Conservation (phyloP, 2,888 invertebrate genomes). For the Luffia ferchaultella region DNA sequence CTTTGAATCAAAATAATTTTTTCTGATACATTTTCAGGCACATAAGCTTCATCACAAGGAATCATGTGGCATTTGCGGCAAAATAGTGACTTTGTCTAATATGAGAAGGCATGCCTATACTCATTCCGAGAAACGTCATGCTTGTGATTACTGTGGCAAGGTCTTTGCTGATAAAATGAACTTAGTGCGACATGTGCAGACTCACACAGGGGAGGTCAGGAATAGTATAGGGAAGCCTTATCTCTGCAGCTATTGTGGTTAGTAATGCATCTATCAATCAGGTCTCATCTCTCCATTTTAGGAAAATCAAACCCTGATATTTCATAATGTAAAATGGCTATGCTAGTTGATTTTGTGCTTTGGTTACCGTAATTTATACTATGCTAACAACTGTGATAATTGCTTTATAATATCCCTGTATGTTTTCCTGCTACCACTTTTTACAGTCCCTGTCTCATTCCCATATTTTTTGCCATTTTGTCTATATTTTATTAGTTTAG, state of each 20-base stretch:
- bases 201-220: neutral
- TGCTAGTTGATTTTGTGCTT: no score
- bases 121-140: neutral
- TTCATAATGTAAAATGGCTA: no score
- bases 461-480: no score
- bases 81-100: neutral
- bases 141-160: neutral
- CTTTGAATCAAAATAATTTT: no score
- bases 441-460: no score
- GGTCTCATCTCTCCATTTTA: no score
- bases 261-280: neutral
- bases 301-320: no score
- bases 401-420: neutral
- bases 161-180: neutral
- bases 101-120: neutral
- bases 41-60: neutral
- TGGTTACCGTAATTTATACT: no score
- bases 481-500: no score
- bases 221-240: neutral
- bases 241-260: neutral
- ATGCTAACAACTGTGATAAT: no score
- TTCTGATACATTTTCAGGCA: neutral
- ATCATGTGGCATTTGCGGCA: neutral
- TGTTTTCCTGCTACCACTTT: no score
- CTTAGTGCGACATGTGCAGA: neutral